phyloP scores from a whole-genome alignment of 2,797 vertebrate genomes.

The Rhinichthys osculus region DNA sequence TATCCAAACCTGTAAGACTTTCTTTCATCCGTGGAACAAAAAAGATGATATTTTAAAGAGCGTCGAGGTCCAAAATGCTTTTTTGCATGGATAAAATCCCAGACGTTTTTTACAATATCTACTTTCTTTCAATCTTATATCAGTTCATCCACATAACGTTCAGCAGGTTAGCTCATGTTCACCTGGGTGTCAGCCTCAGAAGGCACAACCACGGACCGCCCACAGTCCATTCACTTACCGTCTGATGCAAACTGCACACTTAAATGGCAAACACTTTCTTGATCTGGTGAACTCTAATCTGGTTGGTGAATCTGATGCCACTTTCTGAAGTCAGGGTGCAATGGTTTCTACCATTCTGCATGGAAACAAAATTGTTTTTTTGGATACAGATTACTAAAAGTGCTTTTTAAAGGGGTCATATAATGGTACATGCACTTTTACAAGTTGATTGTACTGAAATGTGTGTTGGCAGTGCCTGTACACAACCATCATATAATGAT shows the following conservation, averaged over 20 bases:
- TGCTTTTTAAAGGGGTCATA: not conserved
- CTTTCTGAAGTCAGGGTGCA: not conserved
- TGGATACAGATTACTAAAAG: too few relatives aligned
- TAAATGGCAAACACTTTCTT: constrained; percentile 12
- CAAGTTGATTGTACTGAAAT: too few relatives aligned
- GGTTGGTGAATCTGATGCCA: constrained; percentile 29
- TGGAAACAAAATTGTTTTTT: not conserved
- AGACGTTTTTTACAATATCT: not conserved
- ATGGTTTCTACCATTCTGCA: not conserved
- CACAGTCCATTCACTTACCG: constrained; percentile 1
- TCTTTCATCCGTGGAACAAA: too few relatives aligned
- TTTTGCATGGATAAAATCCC: not conserved
- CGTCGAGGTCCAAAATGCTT: not conserved
- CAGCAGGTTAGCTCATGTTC: not conserved
- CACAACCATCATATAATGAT: too few relatives aligned
- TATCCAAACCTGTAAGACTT: not conserved
- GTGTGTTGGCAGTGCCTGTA: too few relatives aligned
- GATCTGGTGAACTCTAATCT: constrained; percentile 3
- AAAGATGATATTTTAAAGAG: not conserved
- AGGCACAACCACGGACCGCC: not conserved
- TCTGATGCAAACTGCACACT: constrained; percentile 32
- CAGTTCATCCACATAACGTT: not conserved
- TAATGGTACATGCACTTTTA: too few relatives aligned
- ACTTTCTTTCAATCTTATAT: not conserved
- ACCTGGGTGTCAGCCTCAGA: not conserved